Evolutionary conservation across 2,113 vertebrate species (phyloP).

Genomic region (Rhizomys pruinosus): DNA sequence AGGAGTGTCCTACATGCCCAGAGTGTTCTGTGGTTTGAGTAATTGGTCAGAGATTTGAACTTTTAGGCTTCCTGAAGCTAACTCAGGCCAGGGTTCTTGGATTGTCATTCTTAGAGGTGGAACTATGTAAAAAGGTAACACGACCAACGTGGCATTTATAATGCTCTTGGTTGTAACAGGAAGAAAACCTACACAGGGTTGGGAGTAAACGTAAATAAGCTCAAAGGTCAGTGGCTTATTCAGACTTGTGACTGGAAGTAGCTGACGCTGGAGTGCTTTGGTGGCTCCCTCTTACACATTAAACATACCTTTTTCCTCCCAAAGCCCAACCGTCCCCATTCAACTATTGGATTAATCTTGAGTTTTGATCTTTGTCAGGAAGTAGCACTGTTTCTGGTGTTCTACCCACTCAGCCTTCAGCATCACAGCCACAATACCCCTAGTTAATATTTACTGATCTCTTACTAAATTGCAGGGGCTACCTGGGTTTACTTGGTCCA

Average conservation of each 20-base stretch:
- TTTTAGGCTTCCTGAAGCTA: neutral
- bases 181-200: neutral
- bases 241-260: neutral
- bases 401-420: neutral
- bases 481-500: neutral
- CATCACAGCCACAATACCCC: neutral
- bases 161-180: neutral
- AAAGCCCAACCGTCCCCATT: neutral
- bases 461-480: neutral
- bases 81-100: neutral
- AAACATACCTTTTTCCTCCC: neutral
- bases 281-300: neutral
- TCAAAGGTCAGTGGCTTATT: conserved; percentile 38
- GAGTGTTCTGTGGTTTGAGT: conserved; percentile 12
- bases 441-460: neutral
- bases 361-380: neutral
- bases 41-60: neutral
- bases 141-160: conserved; percentile 33
- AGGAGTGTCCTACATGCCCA: neutral
- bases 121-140: conserved; percentile 19
- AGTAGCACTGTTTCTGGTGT: neutral
- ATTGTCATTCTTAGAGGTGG: neutral
- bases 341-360: neutral
- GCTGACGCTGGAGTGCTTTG: neutral
- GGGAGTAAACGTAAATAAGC: neutral